Evolutionary conservation across 1,140 invertebrate species (phyloP).

Genomic region (Polypedilum vanderplanki): DNA sequence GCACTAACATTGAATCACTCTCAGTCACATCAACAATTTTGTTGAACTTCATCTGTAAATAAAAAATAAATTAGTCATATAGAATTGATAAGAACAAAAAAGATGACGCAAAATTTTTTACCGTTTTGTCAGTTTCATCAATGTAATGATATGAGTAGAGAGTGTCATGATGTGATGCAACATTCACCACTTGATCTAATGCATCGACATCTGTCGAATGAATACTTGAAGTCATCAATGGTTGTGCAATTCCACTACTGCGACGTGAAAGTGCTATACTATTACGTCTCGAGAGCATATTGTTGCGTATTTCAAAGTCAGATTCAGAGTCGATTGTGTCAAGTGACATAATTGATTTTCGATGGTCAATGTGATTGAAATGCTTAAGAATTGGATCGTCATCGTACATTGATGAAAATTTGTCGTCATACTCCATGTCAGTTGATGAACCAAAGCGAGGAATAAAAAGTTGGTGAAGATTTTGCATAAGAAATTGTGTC

Average conservation of each 20-base stretch:
- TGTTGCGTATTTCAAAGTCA: background rate
- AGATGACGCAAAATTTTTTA: slow-evolving; percentile 35
- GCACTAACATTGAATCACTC: slow-evolving; percentile 43
- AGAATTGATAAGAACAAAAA: background rate
- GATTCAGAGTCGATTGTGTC: background rate
- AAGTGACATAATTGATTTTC: slow-evolving; percentile 16
- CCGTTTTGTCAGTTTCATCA: slow-evolving; percentile 71
- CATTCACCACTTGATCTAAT: slow-evolving; percentile 78
- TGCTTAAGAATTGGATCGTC: background rate
- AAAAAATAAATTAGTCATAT: slow-evolving; percentile 32
- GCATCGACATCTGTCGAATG: slow-evolving; percentile 57
- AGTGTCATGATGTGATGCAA: slow-evolving; percentile 76
- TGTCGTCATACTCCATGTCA: background rate
- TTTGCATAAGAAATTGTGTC: slow-evolving; percentile 9
- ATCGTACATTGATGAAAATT: background rate
- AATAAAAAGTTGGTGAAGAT: background rate
- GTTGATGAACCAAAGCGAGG: background rate
- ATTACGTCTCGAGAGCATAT: background rate
- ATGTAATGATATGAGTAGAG: slow-evolving; percentile 86
- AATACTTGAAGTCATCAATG: background rate
- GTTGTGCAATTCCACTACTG: background rate
- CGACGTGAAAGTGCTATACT: background rate
- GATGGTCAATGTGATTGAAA: slow-evolving; percentile 23
- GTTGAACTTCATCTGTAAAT: slow-evolving; percentile 63
- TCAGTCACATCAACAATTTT: slow-evolving; percentile 82